Evolutionary conservation across 2,888 invertebrate species (phyloP).

Genomic region (Orthosia cruda): DNA sequence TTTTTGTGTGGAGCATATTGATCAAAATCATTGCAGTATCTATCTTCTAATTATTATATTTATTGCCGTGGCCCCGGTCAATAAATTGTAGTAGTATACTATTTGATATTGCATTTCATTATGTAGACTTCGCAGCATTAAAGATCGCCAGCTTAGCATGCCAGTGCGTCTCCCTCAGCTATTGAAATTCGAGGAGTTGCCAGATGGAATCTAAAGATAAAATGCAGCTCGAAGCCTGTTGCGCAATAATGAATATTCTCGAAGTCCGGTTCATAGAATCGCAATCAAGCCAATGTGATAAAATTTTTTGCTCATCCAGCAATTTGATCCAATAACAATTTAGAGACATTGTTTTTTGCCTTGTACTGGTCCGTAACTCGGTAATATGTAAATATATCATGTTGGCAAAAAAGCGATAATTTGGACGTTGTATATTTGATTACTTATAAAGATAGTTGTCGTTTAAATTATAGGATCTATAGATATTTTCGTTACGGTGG

Average conservation of each 20-base stretch:
- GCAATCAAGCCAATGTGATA: constrained; percentile 23
- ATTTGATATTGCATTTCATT: background rate
- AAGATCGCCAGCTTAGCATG: constrained; percentile 4
- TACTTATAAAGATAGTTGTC: constrained; percentile 4
- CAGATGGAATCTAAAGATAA: constrained; percentile 12
- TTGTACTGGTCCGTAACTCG: constrained; percentile 19
- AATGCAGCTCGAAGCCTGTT: constrained; percentile 6
- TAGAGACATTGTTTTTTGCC: constrained; percentile 43
- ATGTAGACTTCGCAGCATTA: background rate
- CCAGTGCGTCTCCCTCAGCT: background rate
- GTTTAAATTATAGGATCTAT: constrained; percentile 16
- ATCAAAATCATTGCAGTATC: too few relatives aligned
- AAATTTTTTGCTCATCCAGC: constrained; percentile 37
- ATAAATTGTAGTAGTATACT: background rate
- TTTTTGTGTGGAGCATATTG: too few relatives aligned
- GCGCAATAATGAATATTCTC: constrained; percentile 28
- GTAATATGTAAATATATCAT: constrained; percentile 48
- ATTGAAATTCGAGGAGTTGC: constrained; percentile 27
- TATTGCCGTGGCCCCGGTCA: background rate
- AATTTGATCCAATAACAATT: constrained; percentile 42
- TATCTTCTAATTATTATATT: background rate
- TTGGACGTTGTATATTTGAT: constrained; percentile 13
- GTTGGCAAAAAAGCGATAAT: constrained; percentile 45
- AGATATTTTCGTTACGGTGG: background rate
- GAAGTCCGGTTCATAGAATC: constrained; percentile 39